phyloP scores from a whole-genome alignment of 2,888 invertebrate species.

The Lapara coniferarum region DNA sequence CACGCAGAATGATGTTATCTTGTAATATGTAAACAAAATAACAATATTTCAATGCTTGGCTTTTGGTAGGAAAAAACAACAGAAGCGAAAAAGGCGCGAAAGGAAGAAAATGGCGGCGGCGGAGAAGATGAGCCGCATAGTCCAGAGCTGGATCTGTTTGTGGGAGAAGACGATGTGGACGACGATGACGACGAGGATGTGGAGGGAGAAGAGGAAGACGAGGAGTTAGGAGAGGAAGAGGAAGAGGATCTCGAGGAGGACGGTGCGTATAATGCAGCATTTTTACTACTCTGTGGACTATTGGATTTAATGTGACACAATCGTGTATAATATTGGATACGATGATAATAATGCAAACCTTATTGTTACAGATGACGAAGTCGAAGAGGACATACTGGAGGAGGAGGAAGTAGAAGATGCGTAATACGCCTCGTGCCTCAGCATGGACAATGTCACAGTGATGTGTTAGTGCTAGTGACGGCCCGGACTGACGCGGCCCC shows the following conservation, averaged over 20 bases:
- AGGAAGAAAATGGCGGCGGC: constrained; percentile 90
- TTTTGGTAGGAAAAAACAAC: constrained; percentile 87
- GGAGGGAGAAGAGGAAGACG: constrained; percentile 86
- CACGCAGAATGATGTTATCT: constrained; percentile 38
- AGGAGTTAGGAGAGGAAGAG: constrained; percentile 84
- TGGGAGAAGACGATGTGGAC: constrained; percentile 84
- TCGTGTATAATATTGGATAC: background rate
- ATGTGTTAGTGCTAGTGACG: constrained; percentile 82
- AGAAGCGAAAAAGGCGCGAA: constrained; percentile 90
- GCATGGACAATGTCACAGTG: constrained; percentile 84
- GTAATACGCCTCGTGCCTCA: constrained; percentile 80
- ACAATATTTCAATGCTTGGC: constrained; percentile 2
- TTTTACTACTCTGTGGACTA: background rate
- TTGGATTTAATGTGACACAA: background rate
- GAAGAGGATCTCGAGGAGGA: constrained; percentile 87
- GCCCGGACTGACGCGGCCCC: constrained; percentile 76
- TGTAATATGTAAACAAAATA: constrained; percentile 47
- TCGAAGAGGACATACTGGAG: constrained; percentile 78
- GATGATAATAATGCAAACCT: background rate
- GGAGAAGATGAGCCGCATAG: constrained; percentile 84
- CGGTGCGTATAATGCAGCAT: constrained; percentile 35
- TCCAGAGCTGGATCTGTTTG: constrained; percentile 77
- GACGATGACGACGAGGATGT: constrained; percentile 85
- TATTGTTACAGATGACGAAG: constrained; percentile 79
- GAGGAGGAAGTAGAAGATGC: constrained; percentile 82